Base-by-base conservation (phyloP, 2,113 vertebrate genomes). In the Hiodon alosoides region DNA sequence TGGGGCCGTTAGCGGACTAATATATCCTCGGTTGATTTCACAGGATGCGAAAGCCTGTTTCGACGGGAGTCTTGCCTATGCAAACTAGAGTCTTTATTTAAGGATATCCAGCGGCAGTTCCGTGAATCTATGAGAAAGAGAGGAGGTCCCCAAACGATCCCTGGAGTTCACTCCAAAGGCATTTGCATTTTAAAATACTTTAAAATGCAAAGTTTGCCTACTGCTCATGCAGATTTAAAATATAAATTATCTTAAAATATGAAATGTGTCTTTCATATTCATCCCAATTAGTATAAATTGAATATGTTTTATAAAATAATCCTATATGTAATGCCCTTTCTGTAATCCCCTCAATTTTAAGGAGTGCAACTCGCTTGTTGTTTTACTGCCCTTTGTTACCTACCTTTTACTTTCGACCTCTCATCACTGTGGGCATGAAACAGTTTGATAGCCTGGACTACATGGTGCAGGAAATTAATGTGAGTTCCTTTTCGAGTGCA, bases 31-130 rank as follows among this genome's bases (percentile, higher is more conserved):
- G 66, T 68, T 46, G 46, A 14, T 53, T 72, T 76, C 52, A 51
- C 75, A 65, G 51, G 61, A 31, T 48, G 53, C 47, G 53, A 68
- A 61, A 74, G 62, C 17, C 14, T 2, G 70, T 6, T 5, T 50
- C 59, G 54, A 57, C 62, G 57, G 65, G 51, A 53, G 51, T 8
- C 7, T 14, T 5, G 31, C 48, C 17, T 65, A 31, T n/a, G 51
- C 69, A 77, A 77, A 72, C 76, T 72, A 16, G 13, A 52, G 17
- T 55, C 61, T 77, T 72, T 67, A 60, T 55, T 73, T 73, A 77
- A 77, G 70, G 48, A 77, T 73, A 73, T 51, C 31, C 57, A 51
- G 10, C 55, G 7, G 50, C n/a, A 17, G 47, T 51, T 53, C 16
- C 50, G 65, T n/a, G 62, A 67, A 47, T 64, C 17, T 16, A 10